These are phyloP conservation scores for Boloria euphrosyne DNA, from an alignment of 2,888 invertebrate genomes.

Conservation along the genomic window DNA sequence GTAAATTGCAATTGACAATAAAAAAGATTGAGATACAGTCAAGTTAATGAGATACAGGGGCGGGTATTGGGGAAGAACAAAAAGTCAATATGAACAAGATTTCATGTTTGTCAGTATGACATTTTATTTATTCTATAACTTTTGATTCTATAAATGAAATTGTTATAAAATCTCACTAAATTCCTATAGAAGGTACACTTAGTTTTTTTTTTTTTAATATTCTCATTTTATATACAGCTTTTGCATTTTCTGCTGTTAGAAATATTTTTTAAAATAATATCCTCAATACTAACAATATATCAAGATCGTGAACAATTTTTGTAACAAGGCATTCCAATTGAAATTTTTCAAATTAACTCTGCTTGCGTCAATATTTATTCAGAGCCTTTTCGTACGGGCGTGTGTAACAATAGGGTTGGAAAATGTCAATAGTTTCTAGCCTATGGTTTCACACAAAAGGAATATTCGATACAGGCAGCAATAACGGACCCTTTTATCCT, in stretches of 20 bases:
- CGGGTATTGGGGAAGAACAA: no score
- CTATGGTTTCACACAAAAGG: conserved; percentile 18
- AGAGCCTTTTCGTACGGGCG: conserved; percentile 7
- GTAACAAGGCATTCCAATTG: neutral
- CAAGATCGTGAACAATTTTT: no score
- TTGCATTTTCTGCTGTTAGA: no score
- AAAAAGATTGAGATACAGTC: neutral
- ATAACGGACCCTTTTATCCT: conserved; percentile 24
- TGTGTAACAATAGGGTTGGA: conserved; percentile 5
- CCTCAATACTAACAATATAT: no score
- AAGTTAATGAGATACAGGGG: neutral
- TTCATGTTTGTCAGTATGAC: no score
- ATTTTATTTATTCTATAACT: no score
- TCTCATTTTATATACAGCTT: no score
- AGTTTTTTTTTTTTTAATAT: no score
- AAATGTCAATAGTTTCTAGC: conserved; percentile 17
- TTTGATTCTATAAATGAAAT: no score
- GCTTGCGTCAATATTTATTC: conserved; percentile 5
- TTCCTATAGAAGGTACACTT: no score
- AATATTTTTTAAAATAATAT: neutral
- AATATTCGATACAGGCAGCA: conserved; percentile 17
- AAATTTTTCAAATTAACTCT: neutral
- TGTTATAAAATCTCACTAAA: no score
- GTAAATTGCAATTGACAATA: conserved; percentile 6
- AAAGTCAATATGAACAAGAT: no score